Evolutionary conservation across 2,113 vertebrate species (phyloP).

Genomic region (Solea senegalensis): DNA sequence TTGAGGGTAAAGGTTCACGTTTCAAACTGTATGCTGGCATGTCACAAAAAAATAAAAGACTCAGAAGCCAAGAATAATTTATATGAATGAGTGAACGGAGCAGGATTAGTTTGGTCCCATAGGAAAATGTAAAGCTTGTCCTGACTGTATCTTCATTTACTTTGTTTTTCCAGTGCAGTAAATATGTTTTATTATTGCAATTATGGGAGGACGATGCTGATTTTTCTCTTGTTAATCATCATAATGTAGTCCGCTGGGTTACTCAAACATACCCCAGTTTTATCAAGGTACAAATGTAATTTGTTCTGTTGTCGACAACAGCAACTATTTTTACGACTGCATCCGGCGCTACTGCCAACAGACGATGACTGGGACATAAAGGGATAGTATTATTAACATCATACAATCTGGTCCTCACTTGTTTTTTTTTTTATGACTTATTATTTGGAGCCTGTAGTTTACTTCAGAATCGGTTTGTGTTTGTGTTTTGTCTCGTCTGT

Average conservation of each 20-base stretch:
- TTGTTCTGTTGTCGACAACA: constrained; percentile 5
- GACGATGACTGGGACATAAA: constrained; percentile 16
- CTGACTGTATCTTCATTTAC: constrained; percentile 9
- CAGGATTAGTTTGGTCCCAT: constrained; percentile 37
- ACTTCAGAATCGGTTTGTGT: constrained; percentile 28
- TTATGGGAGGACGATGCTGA: constrained; percentile 19
- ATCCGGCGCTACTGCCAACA: constrained; percentile 21
- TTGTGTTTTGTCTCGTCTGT: constrained; percentile 36
- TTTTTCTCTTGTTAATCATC: constrained; percentile 16
- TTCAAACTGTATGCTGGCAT: constrained; percentile 41
- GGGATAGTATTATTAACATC: constrained; percentile 9
- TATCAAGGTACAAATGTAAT: constrained; percentile 19
- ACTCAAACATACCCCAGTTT: constrained; percentile 8
- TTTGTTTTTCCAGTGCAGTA: neutral
- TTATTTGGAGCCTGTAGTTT: constrained; percentile 12
- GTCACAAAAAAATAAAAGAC: constrained; percentile 40
- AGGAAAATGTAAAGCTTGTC: constrained; percentile 30
- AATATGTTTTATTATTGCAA: constrained; percentile 4
- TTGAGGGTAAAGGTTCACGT: constrained; percentile 4
- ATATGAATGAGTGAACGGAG: constrained; percentile 17
- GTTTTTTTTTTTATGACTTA: neutral
- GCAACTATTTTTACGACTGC: neutral
- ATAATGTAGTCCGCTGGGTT: constrained; percentile 16
- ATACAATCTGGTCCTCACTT: constrained; percentile 7
- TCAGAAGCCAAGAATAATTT: neutral